Evolutionary conservation across 2,888 invertebrate genomes (phyloP).

Genomic region (Xanthostigma xanthostigma): DNA sequence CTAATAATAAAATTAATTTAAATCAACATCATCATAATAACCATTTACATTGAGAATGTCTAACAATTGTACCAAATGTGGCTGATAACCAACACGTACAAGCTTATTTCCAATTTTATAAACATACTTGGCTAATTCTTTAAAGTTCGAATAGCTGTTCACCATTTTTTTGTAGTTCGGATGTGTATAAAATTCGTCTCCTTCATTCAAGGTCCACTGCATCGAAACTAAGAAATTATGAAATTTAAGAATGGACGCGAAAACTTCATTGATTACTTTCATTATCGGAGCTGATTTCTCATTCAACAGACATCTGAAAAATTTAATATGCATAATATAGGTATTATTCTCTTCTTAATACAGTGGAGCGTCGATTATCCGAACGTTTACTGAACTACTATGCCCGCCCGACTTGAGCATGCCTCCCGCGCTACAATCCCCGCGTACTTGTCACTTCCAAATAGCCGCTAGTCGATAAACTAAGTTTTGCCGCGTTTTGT

Average conservation of each 20-base stretch:
- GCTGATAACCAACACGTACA: slow-evolving; percentile 49
- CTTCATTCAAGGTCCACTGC: slow-evolving; percentile 37
- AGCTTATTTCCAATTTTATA: slow-evolving; percentile 46
- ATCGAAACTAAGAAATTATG: slow-evolving; percentile 43
- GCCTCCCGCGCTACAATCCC: too few relatives aligned
- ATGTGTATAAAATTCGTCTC: slow-evolving; percentile 35
- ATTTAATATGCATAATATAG: background rate
- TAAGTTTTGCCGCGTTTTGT: too few relatives aligned
- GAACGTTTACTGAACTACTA: too few relatives aligned
- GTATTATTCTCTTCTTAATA: too few relatives aligned
- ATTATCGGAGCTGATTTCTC: slow-evolving; percentile 51
- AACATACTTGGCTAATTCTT: slow-evolving; percentile 43
- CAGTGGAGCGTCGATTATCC: too few relatives aligned
- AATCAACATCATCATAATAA: slow-evolving; percentile 26
- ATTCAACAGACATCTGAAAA: slow-evolving; percentile 51
- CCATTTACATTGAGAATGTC: slow-evolving; percentile 51
- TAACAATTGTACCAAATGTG: slow-evolving; percentile 46
- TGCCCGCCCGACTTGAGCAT: too few relatives aligned
- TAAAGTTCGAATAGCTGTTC: slow-evolving; percentile 24
- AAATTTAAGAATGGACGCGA: slow-evolving; percentile 55
- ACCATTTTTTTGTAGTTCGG: slow-evolving; percentile 43
- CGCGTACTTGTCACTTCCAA: too few relatives aligned
- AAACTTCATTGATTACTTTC: slow-evolving; percentile 53
- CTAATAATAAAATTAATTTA: background rate
- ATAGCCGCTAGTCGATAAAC: too few relatives aligned